Conservation (phyloP, 1,140 invertebrate species). For the Caenorhabditis brenneri region DNA sequence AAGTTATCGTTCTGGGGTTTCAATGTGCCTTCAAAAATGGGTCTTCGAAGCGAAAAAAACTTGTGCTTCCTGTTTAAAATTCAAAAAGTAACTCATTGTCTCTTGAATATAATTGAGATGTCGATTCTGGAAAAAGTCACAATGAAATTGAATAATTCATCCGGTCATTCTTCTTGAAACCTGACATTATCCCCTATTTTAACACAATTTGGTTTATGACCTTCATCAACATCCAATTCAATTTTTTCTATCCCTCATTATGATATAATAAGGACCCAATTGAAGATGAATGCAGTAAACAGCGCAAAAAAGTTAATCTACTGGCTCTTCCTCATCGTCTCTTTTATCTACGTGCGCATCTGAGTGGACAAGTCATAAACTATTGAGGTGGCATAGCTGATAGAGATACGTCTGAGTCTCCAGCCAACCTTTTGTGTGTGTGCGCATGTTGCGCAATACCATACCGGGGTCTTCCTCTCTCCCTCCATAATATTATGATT, state of each 20-base stretch:
- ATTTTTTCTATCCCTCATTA: background rate
- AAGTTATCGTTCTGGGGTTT: no score
- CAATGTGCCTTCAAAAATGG: no score
- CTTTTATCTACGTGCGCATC: constrained; percentile 21
- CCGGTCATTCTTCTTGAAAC: no score
- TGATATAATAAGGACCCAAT: background rate
- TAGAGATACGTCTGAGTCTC: constrained; percentile 36
- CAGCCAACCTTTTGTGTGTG: constrained; percentile 19
- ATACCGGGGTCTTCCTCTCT: background rate
- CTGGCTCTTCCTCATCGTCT: background rate
- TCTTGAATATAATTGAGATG: no score
- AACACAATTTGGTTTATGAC: background rate
- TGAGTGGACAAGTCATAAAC: constrained; percentile 26
- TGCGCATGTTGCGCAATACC: constrained; percentile 32
- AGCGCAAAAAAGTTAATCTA: background rate
- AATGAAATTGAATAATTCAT: no score
- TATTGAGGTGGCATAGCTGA: constrained; percentile 27
- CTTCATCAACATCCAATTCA: background rate
- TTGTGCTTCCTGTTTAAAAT: no score
- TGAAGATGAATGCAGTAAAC: background rate
- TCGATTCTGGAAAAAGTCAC: no score
- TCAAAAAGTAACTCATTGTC: no score
- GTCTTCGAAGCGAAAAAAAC: no score
- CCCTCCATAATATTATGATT: constrained; percentile 35
- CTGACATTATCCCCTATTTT: no score